A percentile compares a stretch with the other conserved stretches of the same genome.
phyloP scores from a whole-genome alignment of 1,140 invertebrate species.

The Ladona fulva region DNA sequence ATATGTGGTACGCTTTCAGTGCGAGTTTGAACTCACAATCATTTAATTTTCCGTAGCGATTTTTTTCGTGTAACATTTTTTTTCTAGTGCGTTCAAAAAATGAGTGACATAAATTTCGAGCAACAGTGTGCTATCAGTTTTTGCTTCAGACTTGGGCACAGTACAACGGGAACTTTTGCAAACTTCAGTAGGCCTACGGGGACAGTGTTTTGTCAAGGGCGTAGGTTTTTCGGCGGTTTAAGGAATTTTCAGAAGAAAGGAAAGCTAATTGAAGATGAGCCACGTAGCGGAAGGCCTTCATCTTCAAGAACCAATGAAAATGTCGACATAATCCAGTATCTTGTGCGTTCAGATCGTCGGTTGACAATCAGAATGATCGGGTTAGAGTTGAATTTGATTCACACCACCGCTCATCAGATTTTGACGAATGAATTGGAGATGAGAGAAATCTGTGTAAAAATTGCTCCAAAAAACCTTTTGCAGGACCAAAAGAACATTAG shows the following conservation, averaged over 20 bases:
- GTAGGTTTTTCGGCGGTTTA: conserved; percentile 19
- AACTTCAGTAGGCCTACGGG: conserved; percentile 13
- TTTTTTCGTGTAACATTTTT: background rate
- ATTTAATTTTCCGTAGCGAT: background rate
- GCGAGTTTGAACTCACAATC: background rate
- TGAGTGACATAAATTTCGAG: conserved; percentile 18
- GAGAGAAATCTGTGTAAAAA: background rate
- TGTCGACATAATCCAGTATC: conserved; percentile 20
- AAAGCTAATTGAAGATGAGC: conserved; percentile 22
- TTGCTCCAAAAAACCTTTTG: conserved; percentile 21
- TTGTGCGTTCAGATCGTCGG: conserved; percentile 20
- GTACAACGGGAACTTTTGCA: conserved; percentile 24
- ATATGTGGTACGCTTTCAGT: background rate
- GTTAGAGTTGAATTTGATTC: conserved; percentile 18
- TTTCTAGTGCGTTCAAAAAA: conserved; percentile 18
- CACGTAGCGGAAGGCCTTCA: conserved; percentile 21
- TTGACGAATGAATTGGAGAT: conserved; percentile 25
- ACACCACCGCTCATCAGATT: conserved; percentile 25
- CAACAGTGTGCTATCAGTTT: conserved; percentile 26
- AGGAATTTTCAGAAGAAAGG: conserved; percentile 23
- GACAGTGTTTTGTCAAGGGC: conserved; percentile 21
- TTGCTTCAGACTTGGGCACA: conserved; percentile 26
- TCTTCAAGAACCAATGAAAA: conserved; percentile 22
- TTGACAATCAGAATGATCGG: conserved; percentile 17
- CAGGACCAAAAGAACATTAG: conserved; percentile 9